Base-by-base conservation (phyloP, 2,888 invertebrate genomes). In the Agriopis leucophaearia region DNA sequence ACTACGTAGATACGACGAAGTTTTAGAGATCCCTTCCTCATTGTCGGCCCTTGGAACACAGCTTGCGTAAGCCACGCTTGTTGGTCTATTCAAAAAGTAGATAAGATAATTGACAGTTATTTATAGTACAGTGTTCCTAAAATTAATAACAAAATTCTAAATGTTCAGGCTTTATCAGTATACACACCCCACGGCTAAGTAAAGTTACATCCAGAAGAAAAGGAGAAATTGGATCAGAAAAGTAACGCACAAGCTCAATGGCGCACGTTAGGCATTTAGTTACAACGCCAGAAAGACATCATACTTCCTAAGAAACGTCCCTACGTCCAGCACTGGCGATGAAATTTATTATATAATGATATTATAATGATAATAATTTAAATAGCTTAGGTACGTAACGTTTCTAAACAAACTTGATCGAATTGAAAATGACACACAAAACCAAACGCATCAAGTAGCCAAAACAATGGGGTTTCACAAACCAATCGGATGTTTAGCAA, bases 401-500 rank as follows among this genome's bases (percentile, higher is more conserved):
- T 10, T 52, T 36, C 36, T 9, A 36, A 27, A 27, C 13, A 27
- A 27, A 27, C 44, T 44, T 13, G 13, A 52, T 51, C 50, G 8
- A 27, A 13, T 35, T 35, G 6, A 16, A 51, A 51, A 54, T 47
- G 47, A 47, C 47, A 61, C 15, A 18, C 40, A n/a, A 47, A 12
- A 27, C 42, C 36, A n/a, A 65, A 15, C 47, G 7, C 9, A 48
- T 42, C 56, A 10, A 57, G 56, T 42, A 9, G 52, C 27, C 47
- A 63, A 36, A 62, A 67, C 63, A 68, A 68, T 68, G 63, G 18
- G 45, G 40, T 55, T 45, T 54, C 52, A 47, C 50, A 56, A 18
- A 7, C 18, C 40, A 35, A 56, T 63, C 52, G 70, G 61, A 64
- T 70, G 70, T 70, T 70, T 70, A 64, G 38, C 48, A 70, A 70